Evolutionary conservation across 1,140 invertebrate genomes (phyloP), one percentile per base, ranked within the genome.

Genomic region (Odontomachus brunneus): DNA sequence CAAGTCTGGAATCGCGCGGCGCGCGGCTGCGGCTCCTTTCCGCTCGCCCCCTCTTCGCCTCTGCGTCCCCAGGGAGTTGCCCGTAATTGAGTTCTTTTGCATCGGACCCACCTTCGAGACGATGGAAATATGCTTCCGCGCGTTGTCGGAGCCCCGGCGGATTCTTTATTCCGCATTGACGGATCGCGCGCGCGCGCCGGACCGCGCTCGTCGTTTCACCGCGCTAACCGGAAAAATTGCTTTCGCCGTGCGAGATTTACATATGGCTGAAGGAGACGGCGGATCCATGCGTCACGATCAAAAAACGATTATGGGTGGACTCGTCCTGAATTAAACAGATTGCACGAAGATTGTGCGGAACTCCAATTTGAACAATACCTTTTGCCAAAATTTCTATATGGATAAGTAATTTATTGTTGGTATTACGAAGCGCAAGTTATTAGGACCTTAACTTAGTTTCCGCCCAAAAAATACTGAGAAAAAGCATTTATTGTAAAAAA

Each of bases 51-150:
- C 51, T 67, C 17, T 44, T 22, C 11, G 33, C 63, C 17, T n/a
- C 19, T 65, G 19, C 48, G 75, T 78, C 78, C 83, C 38, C 72
- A 22, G 51, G 76, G 82, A 80, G 63, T 62, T 48, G 63, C 44
- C 44, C 26, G 78, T 90, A 90, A 90, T 90, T 88, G 89, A 90
- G 89, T 89, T 90, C 86, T 90, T 89, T 89, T 89, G 84, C 83
- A 84, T 88, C 62, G 85, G 53, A 59, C 53, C 11, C 53, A 38
- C 53, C 65, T 69, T n/a, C 33, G 24, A 84, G 73, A 55, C 44
- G 59, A 57, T 49, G 53, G 14, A 49, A 57, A 69, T 78, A 78
- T 69, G 75, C 75, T 78, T 57, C 22, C 51, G 17, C 22, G 75
- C 51, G 24, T 14, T 57, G 33, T 69, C 22, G 51, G 63, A 26